phyloP scores from a whole-genome alignment of 2,888 invertebrate genomes.

The Ochropleura plecta region DNA sequence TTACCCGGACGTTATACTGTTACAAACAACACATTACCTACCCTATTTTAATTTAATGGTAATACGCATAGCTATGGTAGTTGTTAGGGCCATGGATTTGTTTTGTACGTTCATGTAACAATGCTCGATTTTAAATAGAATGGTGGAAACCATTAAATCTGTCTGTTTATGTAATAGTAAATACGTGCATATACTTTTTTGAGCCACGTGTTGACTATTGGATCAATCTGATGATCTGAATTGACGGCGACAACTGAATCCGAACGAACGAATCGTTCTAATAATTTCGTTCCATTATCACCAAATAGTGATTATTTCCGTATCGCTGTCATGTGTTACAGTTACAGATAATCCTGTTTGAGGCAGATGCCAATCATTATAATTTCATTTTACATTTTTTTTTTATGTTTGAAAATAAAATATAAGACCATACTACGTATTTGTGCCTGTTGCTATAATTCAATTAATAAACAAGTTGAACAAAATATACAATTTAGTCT shows the following conservation, averaged over 20 bases:
- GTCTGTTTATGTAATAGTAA: not conserved
- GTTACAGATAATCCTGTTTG: not conserved
- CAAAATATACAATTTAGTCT: slow-evolving; percentile 32
- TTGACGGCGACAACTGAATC: not conserved
- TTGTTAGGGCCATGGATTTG: slow-evolving; percentile 53
- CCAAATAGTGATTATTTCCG: not conserved
- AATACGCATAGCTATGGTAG: slow-evolving; percentile 50
- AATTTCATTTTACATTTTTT: not conserved
- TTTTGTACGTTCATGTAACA: slow-evolving; percentile 43
- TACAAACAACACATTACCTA: slow-evolving; percentile 67
- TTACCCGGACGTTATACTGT: slow-evolving; percentile 66
- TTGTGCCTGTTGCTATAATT: not conserved
- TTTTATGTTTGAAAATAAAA: not conserved
- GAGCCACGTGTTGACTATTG: not conserved
- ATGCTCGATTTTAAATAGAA: slow-evolving; percentile 30
- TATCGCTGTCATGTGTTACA: not conserved
- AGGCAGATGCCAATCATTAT: not conserved
- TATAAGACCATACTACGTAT: not conserved
- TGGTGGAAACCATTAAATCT: slow-evolving; percentile 13
- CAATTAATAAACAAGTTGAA: slow-evolving; percentile 25
- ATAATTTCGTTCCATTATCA: not conserved
- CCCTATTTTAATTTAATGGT: slow-evolving; percentile 68
- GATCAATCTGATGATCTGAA: not conserved
- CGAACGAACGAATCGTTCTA: not conserved
- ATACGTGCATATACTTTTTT: not conserved